Evolutionary conservation across 2,113 vertebrate species (phyloP), one percentile per base, ranked within the genome.

Genomic region (Calypte anna): DNA sequence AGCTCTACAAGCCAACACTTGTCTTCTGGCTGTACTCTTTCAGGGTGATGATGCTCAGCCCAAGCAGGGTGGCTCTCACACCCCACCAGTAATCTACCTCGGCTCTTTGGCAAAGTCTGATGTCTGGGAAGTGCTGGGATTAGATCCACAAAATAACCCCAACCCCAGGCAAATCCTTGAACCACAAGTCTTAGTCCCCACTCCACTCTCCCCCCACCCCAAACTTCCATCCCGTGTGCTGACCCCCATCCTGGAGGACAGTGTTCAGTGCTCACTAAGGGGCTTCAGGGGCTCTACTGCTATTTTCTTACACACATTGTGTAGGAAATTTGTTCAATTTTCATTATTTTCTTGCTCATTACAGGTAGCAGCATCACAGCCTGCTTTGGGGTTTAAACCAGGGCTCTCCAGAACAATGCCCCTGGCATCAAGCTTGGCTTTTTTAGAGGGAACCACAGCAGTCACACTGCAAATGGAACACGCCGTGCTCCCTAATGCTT

Each of bases 31-130:
- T 25, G 1, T 23, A 20, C 31, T 63, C 69, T 23, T 59, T 64
- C 10, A 14, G 53, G 59, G 25, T 44, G 50, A 54, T 7, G 44
- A 15, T 78, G 57, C 54, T 91, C 43, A 67, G 59, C 21, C 43
- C 4, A 0, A 0, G 14, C 6, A 0, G 15, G 25, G 14, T 38
- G 53, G 40, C 23, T 79, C 61, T 50, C 7, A 21, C 3, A 2
- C 19, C 31, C 30, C 22, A 9, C 38, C 59, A 50, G 36, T 1
- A 2, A 30, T 48, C 14, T 8, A 18, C 6, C 8, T 76, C 13
- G 0, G 12, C 75, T 93, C 3, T 0, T 43, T 54, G 48, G 30
- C 38, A 46, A 58, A 10, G 36, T 46, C n/a, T 76, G 15, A 68
- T 11, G 17, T n/a, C 24, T 5, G 11, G 19, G 31, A 72, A 80